Conservation (phyloP, 2,113 vertebrate species). For the Ia io region DNA sequence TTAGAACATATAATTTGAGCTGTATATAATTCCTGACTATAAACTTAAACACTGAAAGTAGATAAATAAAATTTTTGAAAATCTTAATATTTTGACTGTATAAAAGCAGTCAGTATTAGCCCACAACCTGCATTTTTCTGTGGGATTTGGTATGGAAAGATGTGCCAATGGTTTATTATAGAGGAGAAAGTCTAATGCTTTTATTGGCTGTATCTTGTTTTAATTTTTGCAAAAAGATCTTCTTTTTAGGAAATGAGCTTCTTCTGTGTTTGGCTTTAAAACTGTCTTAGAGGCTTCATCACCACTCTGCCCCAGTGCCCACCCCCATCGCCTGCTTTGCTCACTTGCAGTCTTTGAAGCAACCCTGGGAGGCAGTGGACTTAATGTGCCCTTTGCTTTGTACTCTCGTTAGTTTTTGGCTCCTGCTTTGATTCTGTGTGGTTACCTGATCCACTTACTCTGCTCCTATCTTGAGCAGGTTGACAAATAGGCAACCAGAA, state of each 20-base stretch:
- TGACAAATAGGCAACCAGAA: background rate
- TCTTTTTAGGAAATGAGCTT: background rate
- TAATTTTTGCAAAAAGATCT: background rate
- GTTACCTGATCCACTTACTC: background rate
- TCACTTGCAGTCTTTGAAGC: background rate
- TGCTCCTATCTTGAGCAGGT: background rate
- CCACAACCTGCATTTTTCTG: background rate
- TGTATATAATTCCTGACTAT: background rate
- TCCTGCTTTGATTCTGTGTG: background rate
- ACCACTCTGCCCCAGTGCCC: rapidly evolving
- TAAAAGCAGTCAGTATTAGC: background rate
- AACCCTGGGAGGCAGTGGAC: background rate
- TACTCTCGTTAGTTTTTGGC: background rate
- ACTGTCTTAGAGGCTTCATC: background rate
- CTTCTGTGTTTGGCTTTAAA: background rate
- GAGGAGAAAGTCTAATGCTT: background rate
- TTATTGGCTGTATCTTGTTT: background rate
- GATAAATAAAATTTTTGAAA: background rate
- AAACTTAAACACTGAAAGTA: background rate
- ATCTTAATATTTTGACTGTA: background rate
- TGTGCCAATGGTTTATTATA: background rate
- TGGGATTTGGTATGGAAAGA: background rate
- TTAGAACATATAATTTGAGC: background rate
- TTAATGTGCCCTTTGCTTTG: background rate
- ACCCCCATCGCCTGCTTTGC: background rate